Percentiles rank a stretch among this genome's conserved stretches.
phyloP scores from a whole-genome alignment of 2,113 vertebrate species.

The Antennarius striatus region DNA sequence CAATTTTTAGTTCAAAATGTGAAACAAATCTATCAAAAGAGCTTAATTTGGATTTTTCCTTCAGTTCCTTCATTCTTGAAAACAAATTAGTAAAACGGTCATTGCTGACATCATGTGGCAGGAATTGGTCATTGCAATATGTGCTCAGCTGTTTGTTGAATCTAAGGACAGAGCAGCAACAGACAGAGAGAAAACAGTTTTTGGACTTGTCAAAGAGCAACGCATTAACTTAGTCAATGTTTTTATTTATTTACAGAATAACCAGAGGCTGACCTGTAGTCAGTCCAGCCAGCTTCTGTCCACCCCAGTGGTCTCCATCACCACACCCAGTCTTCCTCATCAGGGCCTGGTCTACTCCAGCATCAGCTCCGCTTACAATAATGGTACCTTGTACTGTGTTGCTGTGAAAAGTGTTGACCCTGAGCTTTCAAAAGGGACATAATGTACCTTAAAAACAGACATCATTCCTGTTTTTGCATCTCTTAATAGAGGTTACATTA shows the following conservation, averaged over 20 bases:
- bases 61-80: no score
- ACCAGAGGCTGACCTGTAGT: slow-evolving; percentile 87
- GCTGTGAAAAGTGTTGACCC: no score
- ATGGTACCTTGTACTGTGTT: slow-evolving; percentile 74
- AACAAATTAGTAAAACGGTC: not conserved
- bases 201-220: not conserved
- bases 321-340: slow-evolving; percentile 89
- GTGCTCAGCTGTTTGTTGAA: accelerated
- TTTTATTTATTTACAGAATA: slow-evolving; percentile 70
- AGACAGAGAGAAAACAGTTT: not conserved
- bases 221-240: not conserved
- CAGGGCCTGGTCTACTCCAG: slow-evolving; percentile 89
- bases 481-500: no score
- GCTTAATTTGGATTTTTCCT: no score
- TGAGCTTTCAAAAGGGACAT: no score
- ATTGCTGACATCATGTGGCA: slow-evolving; percentile 59
- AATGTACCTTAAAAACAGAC: no score
- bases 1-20: no score
- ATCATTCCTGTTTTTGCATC: no score
- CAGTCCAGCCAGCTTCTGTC: slow-evolving; percentile 88
- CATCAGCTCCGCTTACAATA: slow-evolving; percentile 88
- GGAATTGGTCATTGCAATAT: slow-evolving; percentile 7
- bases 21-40: no score
- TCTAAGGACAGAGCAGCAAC: not conserved
- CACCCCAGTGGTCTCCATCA: slow-evolving; percentile 92